These are phyloP conservation scores for Babyrousa celebensis DNA, from an alignment of 2,797 vertebrate genomes.

Conservation along the genomic window DNA sequence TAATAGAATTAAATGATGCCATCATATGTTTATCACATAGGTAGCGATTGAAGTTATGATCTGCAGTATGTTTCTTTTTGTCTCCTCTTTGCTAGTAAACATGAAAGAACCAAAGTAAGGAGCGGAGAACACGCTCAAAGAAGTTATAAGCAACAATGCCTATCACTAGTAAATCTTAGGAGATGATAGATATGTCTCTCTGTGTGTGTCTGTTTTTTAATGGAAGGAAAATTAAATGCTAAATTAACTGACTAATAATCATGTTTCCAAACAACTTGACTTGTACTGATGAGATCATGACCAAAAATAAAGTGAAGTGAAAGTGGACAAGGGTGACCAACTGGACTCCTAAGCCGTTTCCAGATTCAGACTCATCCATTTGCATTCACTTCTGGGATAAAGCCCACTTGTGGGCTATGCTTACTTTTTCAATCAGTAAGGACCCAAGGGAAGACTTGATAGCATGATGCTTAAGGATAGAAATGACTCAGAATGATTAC, in stretches of 20 bases:
- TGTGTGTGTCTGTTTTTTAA: background rate
- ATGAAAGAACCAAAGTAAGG: background rate
- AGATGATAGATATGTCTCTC: background rate
- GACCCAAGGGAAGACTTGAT: background rate
- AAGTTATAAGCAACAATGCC: background rate
- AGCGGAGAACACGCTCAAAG: background rate
- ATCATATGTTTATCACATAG: background rate
- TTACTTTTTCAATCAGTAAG: background rate
- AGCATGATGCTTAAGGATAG: conserved; percentile 3
- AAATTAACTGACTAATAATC: background rate
- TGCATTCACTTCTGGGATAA: background rate
- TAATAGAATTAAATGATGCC: background rate
- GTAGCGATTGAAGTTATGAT: background rate
- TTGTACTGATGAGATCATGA: background rate
- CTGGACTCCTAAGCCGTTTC: background rate
- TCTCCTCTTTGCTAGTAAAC: background rate
- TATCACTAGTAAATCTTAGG: background rate
- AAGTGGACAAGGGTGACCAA: background rate
- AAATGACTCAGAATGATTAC: conserved; percentile 48
- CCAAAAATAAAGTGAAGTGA: background rate
- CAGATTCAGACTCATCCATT: background rate
- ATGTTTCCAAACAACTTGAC: conserved; percentile 40
- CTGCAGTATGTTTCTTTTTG: background rate
- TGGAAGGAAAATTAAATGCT: conserved; percentile 51
- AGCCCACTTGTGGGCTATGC: background rate